phyloP scores from a whole-genome alignment of 2,113 vertebrate species.

The Callorhinus ursinus region DNA sequence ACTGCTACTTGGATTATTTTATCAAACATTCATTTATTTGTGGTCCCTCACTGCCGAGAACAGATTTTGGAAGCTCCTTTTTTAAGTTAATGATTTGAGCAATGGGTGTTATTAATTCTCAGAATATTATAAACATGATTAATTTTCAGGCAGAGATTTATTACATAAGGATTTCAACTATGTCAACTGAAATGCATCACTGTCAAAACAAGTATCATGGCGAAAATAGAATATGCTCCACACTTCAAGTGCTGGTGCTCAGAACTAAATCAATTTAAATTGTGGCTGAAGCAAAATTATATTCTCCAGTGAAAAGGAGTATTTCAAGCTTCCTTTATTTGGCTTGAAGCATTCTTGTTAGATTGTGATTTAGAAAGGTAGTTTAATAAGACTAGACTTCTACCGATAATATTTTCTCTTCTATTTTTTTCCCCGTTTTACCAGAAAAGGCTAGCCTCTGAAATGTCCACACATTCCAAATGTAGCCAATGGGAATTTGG shows the following conservation, averaged over 20 bases:
- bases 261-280: slow-evolving; percentile 78
- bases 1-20: slow-evolving; percentile 99
- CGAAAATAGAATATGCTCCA: slow-evolving; percentile 72
- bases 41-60: slow-evolving; percentile 88
- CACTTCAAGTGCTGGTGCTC: slow-evolving; percentile 69
- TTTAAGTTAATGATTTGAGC: slow-evolving; percentile 95
- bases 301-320: slow-evolving; percentile 81
- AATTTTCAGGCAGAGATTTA: slow-evolving; percentile 96
- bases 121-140: slow-evolving; percentile 98
- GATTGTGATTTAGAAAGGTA: slow-evolving; percentile 79
- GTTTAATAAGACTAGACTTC: slow-evolving; percentile 63
- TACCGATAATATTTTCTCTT: neutral
- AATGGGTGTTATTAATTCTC: slow-evolving; percentile 94
- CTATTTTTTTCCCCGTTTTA: neutral
- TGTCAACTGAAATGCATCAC: slow-evolving; percentile 91
- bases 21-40: slow-evolving; percentile 98
- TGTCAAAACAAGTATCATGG: slow-evolving; percentile 88
- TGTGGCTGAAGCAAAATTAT: slow-evolving; percentile 79
- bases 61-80: slow-evolving; percentile 91
- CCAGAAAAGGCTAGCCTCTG: neutral
- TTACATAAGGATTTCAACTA: slow-evolving; percentile 90
- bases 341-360: slow-evolving; percentile 76
- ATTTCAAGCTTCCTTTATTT: slow-evolving; percentile 72
- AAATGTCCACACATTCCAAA: neutral
- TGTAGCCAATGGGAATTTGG: neutral